A percentile compares a stretch with the other conserved stretches of the same genome.
Evolutionary conservation across 2,113 vertebrate species (phyloP).

Genomic region (Scophthalmus maximus): DNA sequence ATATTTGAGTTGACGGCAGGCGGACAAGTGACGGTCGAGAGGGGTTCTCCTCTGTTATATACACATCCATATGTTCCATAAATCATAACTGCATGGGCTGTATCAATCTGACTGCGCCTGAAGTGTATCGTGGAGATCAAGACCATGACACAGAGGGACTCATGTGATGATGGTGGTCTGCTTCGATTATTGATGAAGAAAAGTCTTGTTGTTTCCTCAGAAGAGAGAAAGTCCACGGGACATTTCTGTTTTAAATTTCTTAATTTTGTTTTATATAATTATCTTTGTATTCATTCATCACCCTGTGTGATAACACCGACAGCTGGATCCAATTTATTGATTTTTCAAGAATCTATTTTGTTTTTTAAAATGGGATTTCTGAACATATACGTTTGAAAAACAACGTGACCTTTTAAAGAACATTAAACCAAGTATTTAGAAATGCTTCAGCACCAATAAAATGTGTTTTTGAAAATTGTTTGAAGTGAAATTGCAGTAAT

Average conservation of each 20-base stretch:
- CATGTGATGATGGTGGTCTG: too few relatives aligned
- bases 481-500: conserved; percentile 12
- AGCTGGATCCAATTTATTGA: background rate
- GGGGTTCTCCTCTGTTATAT: too few relatives aligned
- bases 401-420: background rate
- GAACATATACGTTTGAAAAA: background rate
- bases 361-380: background rate
- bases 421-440: background rate
- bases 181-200: too few relatives aligned
- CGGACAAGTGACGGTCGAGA: too few relatives aligned
- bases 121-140: background rate
- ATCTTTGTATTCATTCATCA: too few relatives aligned
- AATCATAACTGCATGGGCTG: conserved; percentile 3
- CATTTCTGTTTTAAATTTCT: too few relatives aligned
- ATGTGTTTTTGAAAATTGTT: too few relatives aligned
- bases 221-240: too few relatives aligned
- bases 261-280: background rate
- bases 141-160: too few relatives aligned
- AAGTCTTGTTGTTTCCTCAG: too few relatives aligned
- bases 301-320: background rate
- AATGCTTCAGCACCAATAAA: background rate
- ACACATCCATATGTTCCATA: background rate
- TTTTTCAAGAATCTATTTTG: background rate
- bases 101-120: background rate
- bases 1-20: background rate